These are phyloP conservation scores for Drosophila siamana DNA, from an alignment of 2,888 invertebrate species.

Conservation along the genomic window DNA sequence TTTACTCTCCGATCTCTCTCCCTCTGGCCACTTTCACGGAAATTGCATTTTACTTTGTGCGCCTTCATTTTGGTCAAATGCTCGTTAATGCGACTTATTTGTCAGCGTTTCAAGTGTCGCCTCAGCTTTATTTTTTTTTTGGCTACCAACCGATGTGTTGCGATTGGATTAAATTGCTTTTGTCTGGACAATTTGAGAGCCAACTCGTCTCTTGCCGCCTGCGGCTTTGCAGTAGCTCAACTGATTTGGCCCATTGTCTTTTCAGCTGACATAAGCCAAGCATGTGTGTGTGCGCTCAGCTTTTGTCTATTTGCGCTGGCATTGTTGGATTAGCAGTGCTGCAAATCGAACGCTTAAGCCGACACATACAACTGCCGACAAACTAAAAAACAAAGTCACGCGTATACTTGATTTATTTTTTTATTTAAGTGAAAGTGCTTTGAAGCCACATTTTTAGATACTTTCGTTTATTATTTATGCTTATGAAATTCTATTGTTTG, in stretches of 20 bases:
- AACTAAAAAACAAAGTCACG: too few species aligned
- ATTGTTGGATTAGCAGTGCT: constrained; percentile 4
- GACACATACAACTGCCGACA: too few species aligned
- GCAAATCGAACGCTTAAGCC: not conserved
- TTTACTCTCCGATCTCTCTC: too few species aligned
- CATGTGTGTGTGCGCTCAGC: constrained; percentile 2
- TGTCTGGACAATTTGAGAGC: constrained; percentile 38
- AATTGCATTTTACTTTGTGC: constrained; percentile 69
- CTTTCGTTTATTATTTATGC: too few species aligned
- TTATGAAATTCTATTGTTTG: too few species aligned
- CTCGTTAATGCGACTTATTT: constrained; percentile 76
- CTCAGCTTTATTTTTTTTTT: too few species aligned
- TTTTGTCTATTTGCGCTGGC: not conserved
- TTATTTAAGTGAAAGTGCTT: not conserved
- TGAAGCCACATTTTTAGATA: too few species aligned
- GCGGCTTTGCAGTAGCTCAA: constrained; percentile 27
- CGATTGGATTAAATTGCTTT: constrained; percentile 54
- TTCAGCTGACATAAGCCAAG: constrained; percentile 16
- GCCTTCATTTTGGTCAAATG: constrained; percentile 47
- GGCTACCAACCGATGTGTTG: constrained; percentile 11
- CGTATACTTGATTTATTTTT: not conserved
- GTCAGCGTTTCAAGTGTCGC: constrained; percentile 73
- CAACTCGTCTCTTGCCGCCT: constrained; percentile 23
- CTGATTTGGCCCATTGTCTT: constrained; percentile 53
- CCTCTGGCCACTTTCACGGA: constrained; percentile 27